These are phyloP conservation scores for Eupithecia tripunctaria DNA, from an alignment of 2,888 invertebrate species.

Conservation along the genomic window DNA sequence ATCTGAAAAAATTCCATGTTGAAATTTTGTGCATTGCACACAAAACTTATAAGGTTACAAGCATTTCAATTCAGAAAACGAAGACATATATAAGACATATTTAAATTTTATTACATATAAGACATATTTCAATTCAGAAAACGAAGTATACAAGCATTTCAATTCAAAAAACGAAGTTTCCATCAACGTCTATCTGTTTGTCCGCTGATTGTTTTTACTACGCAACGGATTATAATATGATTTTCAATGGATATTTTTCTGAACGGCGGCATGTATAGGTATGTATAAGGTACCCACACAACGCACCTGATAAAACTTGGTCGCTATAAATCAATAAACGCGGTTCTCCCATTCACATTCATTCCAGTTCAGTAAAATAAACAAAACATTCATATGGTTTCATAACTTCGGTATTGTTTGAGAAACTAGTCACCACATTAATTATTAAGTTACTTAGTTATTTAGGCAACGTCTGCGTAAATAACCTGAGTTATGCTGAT, in stretches of 20 bases:
- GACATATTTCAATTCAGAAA: no score
- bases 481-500: no score
- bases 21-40: no score
- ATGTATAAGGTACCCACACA: background rate
- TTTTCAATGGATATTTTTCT: background rate
- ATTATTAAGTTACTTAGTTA: no score
- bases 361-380: background rate
- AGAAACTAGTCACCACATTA: background rate
- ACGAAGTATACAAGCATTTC: no score
- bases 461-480: no score
- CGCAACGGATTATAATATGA: background rate
- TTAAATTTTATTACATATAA: no score
- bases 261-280: no score
- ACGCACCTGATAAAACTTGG: background rate
- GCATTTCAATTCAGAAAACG: background rate
- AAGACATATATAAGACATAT: no score
- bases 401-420: slow-evolving; percentile 9
- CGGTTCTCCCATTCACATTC: background rate
- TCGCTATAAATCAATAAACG: background rate
- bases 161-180: background rate
- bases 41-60: no score
- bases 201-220: background rate
- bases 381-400: slow-evolving; percentile 1
- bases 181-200: background rate
- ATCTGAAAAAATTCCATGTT: no score